Evolutionary conservation across 2,888 invertebrate genomes (phyloP).

Genomic region (Idaea biselata): DNA sequence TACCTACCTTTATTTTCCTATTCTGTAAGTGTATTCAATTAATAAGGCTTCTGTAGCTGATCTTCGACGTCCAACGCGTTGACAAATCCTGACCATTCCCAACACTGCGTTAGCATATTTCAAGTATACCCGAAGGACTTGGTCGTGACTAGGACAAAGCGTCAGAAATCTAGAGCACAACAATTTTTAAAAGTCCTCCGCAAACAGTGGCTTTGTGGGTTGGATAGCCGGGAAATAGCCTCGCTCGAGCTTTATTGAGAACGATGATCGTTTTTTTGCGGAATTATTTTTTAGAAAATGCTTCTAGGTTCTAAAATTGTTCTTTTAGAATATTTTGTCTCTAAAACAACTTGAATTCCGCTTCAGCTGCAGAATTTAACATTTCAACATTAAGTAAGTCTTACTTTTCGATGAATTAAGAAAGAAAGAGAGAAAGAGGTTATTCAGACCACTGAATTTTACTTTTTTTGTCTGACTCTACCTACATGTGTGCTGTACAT

Average conservation of each 20-base stretch:
- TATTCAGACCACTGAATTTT: too few species aligned
- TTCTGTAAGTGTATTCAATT: not conserved
- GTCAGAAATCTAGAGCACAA: slow-evolving; percentile 52
- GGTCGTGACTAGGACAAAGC: slow-evolving; percentile 63
- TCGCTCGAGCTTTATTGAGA: slow-evolving; percentile 24
- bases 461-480: too few species aligned
- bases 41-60: not conserved
- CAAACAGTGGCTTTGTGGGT: slow-evolving; percentile 41
- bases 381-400: too few species aligned
- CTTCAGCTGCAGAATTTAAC: too few species aligned
- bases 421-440: too few species aligned
- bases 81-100: slow-evolving; percentile 24
- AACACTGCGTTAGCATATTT: slow-evolving; percentile 38
- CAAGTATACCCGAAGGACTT: slow-evolving; percentile 45
- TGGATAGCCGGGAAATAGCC: slow-evolving; percentile 26
- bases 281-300: not conserved
- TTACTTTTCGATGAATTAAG: too few species aligned
- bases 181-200: slow-evolving; percentile 50
- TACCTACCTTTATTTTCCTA: too few species aligned
- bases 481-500: too few species aligned
- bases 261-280: slow-evolving; percentile 14
- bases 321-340: too few species aligned
- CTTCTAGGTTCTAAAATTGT: too few species aligned
- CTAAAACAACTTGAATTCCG: too few species aligned
- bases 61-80: slow-evolving; percentile 4